Evolutionary conservation across 2,113 vertebrate genomes (phyloP).

Genomic region (Potamarius usumacintae): DNA sequence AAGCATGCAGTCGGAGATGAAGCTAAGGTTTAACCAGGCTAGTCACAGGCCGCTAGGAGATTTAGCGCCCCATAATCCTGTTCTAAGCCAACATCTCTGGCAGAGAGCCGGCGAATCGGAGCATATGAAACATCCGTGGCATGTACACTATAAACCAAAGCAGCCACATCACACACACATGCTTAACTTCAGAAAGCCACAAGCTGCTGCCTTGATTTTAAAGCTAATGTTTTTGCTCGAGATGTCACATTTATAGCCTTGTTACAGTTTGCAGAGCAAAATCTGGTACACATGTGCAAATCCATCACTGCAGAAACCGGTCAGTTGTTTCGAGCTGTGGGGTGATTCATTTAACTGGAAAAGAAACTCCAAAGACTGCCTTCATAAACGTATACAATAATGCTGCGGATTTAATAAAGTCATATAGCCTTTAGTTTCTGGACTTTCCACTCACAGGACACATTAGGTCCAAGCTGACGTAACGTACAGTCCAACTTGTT

Average conservation of each 20-base stretch:
- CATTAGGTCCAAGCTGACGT: neutral
- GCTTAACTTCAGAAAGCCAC: neutral
- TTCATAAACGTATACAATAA: neutral
- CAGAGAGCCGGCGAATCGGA: neutral
- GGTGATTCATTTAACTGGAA: neutral
- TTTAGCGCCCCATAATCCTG: neutral
- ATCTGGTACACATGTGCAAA: neutral
- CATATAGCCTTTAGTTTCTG: neutral
- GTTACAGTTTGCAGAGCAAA: neutral
- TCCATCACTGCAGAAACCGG: neutral
- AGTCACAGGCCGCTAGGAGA: neutral
- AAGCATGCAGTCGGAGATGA: neutral
- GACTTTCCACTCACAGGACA: neutral
- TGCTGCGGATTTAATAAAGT: neutral
- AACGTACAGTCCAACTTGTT: neutral
- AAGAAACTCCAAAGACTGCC: neutral
- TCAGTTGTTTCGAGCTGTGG: no score
- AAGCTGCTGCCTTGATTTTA: neutral
- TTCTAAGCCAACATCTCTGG: neutral
- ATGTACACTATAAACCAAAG: neutral
- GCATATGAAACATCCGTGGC: slow-evolving; percentile 13
- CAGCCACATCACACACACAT: neutral
- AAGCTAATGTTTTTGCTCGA: no score
- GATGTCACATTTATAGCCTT: neutral
- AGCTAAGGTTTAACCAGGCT: neutral